Evolutionary conservation across 2,113 vertebrate genomes (phyloP), one percentile per base, ranked within the genome.

Genomic region (Ictidomys tridecemlineatus): DNA sequence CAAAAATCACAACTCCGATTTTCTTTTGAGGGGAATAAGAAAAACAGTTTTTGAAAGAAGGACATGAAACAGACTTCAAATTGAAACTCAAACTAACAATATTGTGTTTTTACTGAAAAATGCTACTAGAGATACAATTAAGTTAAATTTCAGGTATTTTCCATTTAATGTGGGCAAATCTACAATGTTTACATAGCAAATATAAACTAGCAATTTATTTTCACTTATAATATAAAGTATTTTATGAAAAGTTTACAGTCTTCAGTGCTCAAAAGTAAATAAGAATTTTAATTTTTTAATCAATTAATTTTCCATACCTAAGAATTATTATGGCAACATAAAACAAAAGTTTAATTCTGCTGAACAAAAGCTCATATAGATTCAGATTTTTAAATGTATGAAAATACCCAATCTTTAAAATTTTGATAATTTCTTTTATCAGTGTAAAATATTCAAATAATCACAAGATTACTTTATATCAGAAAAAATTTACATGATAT

Each of bases 201-300:
- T 42, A 42, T 42, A 95, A 95, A 96, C 42, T 73, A 93, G 37
- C 24, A 45, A 89, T 93, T 95, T 85, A 92, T 88, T 96, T 95
- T 96, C 56, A 95, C 74, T 97, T 93, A 96, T 73, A 93, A 93
- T 93, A 96, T 73, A 93, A 93, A 42, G 42, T 42, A 42, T 42
- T 42, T 42, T 89, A 88, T 34, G 91, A 95, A 96, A 95, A 76
- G 39, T 97, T 95, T 96, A 96, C 37, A 51, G 30, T 96, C 92
- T 63, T 39, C 56, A 58, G 34, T 94, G 16, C 83, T 96, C 70
- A 87, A 93, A 95, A 89, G 86, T 93, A 96, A 95, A 78, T 0
- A 96, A 24, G 0, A 95, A 88, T 22, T 94, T 34, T 34, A 58
- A 53, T 56, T 58, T 58, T 58, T 58, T 58, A 56, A 56, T 56